Evolutionary conservation across 2,888 invertebrate species (phyloP).

Genomic region (Hemithea aestivaria): DNA sequence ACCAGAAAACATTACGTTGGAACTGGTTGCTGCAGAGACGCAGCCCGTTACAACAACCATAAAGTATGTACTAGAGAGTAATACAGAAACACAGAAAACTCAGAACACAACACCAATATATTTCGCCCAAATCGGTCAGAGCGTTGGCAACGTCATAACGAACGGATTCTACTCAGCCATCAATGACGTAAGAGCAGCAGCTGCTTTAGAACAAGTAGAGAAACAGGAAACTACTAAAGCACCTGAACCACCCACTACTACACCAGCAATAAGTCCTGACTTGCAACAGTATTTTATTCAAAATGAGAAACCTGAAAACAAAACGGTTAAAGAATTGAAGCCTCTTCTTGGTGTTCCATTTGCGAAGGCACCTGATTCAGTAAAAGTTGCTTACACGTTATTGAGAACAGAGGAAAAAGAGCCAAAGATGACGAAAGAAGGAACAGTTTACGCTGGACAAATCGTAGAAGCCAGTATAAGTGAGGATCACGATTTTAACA

Average conservation of each 20-base stretch:
- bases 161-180: conserved; percentile 78
- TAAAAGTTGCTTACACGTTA: conserved; percentile 63
- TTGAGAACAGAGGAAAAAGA: conserved; percentile 53
- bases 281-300: conserved; percentile 45
- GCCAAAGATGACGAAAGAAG: conserved; percentile 51
- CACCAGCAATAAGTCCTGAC: conserved; percentile 47
- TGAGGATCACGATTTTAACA: conserved; percentile 65
- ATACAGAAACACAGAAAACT: conserved; percentile 35
- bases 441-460: conserved; percentile 63
- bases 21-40: conserved; percentile 43
- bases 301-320: conserved; percentile 42
- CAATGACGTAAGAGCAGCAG: conserved; percentile 81
- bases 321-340: conserved; percentile 49
- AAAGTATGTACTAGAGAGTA: conserved; percentile 50
- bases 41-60: conserved; percentile 53
- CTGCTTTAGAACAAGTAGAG: conserved; percentile 79
- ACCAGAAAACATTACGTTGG: conserved; percentile 47
- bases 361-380: conserved; percentile 53
- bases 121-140: conserved; percentile 69
- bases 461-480: conserved; percentile 64
- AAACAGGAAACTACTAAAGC: conserved; percentile 62
- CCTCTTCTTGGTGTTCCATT: conserved; percentile 57
- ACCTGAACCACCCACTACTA: conserved; percentile 35
- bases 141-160: conserved; percentile 54
- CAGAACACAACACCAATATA: conserved; percentile 62